A percentile compares a stretch with the other conserved stretches of the same genome.
phyloP scores from a whole-genome alignment of 1,140 invertebrate species.

The Ptiloglossa arizonensis region DNA sequence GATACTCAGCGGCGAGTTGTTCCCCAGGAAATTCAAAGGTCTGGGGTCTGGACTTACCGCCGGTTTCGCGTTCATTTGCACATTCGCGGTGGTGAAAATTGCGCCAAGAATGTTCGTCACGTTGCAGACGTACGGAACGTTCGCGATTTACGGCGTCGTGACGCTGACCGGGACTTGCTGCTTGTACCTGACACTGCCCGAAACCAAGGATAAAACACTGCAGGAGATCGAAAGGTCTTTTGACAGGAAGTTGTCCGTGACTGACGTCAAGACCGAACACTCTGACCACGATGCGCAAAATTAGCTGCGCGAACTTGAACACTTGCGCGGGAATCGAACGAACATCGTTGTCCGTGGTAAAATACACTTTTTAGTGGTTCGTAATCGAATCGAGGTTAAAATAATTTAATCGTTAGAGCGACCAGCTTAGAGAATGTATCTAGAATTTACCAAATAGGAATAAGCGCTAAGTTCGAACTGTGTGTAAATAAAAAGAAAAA shows the following conservation, averaged over 20 bases:
- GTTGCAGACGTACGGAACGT: constrained; percentile 84
- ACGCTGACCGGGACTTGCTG: constrained; percentile 85
- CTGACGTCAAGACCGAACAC: neutral
- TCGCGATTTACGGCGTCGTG: constrained; percentile 86
- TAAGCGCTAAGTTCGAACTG: too few relatives aligned
- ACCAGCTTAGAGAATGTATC: too few relatives aligned
- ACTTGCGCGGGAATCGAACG: too few relatives aligned
- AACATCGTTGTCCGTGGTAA: neutral
- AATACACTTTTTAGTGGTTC: neutral
- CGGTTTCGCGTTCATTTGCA: constrained; percentile 85
- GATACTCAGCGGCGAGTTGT: constrained; percentile 86
- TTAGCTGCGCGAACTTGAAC: neutral
- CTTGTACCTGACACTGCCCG: constrained; percentile 87
- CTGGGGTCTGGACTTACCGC: constrained; percentile 85
- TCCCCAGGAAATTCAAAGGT: constrained; percentile 83
- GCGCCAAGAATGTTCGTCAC: constrained; percentile 84
- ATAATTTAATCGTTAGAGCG: too few relatives aligned
- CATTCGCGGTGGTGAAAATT: constrained; percentile 88
- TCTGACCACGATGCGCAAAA: neutral
- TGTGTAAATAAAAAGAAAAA: too few relatives aligned
- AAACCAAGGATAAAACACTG: constrained; percentile 90
- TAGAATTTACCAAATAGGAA: too few relatives aligned
- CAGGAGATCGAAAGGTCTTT: constrained; percentile 88
- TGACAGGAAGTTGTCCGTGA: neutral
- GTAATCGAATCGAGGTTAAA: too few relatives aligned